Conservation (phyloP, 2,888 invertebrate genomes). For the Seira ritae region DNA sequence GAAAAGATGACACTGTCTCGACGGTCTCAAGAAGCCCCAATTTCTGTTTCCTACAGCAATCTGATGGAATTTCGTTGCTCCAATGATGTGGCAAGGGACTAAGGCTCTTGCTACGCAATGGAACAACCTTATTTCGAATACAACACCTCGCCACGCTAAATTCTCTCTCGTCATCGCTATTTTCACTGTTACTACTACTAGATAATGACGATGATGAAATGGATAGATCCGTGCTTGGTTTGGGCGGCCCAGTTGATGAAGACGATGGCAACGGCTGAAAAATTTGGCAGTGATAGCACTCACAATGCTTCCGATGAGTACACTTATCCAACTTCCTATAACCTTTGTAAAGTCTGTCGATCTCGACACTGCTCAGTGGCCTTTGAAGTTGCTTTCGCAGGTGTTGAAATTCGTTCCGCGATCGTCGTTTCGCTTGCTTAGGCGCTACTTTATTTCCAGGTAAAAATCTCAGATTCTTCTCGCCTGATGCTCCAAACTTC, state of each 20-base stretch:
- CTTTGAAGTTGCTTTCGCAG: constrained; percentile 26
- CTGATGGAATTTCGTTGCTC: too few species aligned
- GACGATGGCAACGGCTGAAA: background rate
- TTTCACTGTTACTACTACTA: too few species aligned
- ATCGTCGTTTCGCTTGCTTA: background rate
- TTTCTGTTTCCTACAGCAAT: background rate
- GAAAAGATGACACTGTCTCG: background rate
- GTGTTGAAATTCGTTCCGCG: constrained; percentile 34
- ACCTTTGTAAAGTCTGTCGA: constrained; percentile 48
- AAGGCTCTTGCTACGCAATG: too few species aligned
- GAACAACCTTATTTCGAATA: too few species aligned
- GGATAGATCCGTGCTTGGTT: too few species aligned
- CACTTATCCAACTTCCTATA: constrained; percentile 38
- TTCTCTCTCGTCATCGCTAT: too few species aligned
- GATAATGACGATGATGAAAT: too few species aligned
- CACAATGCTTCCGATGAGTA: constrained; percentile 33
- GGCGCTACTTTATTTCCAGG: too few species aligned
- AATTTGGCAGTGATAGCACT: constrained; percentile 50
- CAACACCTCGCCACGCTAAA: too few species aligned
- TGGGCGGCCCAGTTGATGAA: constrained; percentile 15
- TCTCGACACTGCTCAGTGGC: constrained; percentile 49
- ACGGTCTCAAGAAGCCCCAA: background rate
- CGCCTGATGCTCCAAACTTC: too few species aligned
- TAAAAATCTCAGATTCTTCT: too few species aligned
- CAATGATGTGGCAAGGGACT: too few species aligned